phyloP scores from a whole-genome alignment of 2,797 vertebrate genomes.

The Simalia tracyae region DNA sequence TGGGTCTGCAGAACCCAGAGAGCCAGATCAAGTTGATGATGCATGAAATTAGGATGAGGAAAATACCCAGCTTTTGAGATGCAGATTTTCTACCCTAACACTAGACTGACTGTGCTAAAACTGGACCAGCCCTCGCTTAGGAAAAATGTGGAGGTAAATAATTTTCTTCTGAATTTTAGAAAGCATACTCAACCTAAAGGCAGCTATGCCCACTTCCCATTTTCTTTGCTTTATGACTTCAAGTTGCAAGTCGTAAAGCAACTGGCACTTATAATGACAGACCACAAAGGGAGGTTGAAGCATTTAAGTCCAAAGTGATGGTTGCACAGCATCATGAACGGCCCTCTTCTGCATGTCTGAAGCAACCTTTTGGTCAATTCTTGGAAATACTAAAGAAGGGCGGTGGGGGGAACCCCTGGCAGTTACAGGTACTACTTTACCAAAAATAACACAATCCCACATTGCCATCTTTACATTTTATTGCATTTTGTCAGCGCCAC shows the following conservation, averaged over 20 bases:
- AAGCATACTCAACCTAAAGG: too few relatives aligned
- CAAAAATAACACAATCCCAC: neutral
- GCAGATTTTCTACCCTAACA: too few relatives aligned
- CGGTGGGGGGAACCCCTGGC: neutral
- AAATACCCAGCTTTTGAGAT: neutral
- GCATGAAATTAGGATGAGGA: neutral
- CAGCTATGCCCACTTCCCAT: neutral
- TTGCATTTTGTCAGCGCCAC: constrained; percentile 37
- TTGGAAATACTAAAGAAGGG: neutral
- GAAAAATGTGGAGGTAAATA: too few relatives aligned
- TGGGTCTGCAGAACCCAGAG: neutral
- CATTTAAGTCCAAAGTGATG: neutral
- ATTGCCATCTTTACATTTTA: neutral
- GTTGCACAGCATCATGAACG: neutral
- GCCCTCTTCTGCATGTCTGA: neutral
- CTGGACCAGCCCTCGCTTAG: neutral
- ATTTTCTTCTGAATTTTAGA: neutral
- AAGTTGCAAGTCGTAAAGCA: neutral
- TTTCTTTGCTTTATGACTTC: neutral
- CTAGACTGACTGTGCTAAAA: neutral
- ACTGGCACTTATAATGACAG: neutral
- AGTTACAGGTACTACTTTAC: neutral
- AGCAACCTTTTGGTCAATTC: neutral
- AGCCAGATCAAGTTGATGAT: neutral
- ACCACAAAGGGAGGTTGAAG: neutral